phyloP scores from a whole-genome alignment of 2,113 vertebrate species.

The Nerophis lumbriciformis region DNA sequence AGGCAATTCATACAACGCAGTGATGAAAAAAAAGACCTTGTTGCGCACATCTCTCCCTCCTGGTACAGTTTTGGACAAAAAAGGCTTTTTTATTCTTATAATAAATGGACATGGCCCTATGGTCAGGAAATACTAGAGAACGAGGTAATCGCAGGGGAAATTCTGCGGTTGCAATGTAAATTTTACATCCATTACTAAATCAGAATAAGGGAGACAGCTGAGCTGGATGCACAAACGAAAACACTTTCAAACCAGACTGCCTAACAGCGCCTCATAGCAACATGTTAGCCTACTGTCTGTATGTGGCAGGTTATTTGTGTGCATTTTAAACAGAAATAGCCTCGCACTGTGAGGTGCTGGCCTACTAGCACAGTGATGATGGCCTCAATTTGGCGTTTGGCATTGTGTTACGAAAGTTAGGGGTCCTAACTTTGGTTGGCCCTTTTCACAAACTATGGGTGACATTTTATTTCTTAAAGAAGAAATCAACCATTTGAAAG shows the following conservation, averaged over 20 bases:
- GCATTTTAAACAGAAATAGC: constrained; percentile 24
- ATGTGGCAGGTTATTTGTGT: constrained; percentile 4
- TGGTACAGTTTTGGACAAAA: no score
- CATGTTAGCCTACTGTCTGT: constrained; percentile 1
- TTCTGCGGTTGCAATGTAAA: no score
- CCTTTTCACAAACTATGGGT: neutral
- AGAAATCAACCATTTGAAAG: neutral
- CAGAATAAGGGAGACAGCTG: no score
- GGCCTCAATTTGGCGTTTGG: constrained; percentile 1
- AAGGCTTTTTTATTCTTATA: no score
- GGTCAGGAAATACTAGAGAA: no score
- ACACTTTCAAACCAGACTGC: neutral
- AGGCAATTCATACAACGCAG: no score
- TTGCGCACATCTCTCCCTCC: no score
- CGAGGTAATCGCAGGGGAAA: no score
- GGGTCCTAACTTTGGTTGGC: neutral
- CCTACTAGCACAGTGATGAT: constrained; percentile 2
- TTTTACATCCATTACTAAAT: no score
- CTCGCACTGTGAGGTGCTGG: neutral
- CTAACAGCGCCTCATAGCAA: constrained; percentile 2
- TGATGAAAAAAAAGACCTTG: no score
- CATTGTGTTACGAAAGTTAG: constrained; percentile 5
- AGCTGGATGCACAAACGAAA: neutral
- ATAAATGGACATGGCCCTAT: no score
- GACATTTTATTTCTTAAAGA: neutral